Conservation (phyloP, 2,797 vertebrate species). For the Gymnoscopelus microlampas region DNA sequence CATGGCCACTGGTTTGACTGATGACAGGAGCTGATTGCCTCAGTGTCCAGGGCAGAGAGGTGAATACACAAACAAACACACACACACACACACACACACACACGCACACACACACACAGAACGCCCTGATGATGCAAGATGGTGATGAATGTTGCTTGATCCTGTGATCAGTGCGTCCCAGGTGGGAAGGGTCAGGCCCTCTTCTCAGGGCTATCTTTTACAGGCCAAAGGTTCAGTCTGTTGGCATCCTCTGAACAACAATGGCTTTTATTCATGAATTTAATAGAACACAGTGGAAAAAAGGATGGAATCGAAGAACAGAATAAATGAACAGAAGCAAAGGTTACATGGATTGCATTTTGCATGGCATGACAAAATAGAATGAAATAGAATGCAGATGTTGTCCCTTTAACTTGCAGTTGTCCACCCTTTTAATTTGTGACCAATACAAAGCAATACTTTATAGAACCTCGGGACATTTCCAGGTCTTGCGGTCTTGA, state of each 20-base stretch:
- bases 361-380: background rate
- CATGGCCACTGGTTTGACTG: slow-evolving; percentile 61
- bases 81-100: slow-evolving; percentile 2
- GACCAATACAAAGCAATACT: too few relatives aligned
- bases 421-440: background rate
- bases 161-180: slow-evolving; percentile 45
- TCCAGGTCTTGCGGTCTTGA: too few relatives aligned
- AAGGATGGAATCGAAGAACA: background rate
- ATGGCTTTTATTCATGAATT: slow-evolving; percentile 56
- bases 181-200: slow-evolving; percentile 63
- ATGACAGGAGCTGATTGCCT: slow-evolving; percentile 65
- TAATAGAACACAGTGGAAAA: background rate
- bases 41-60: slow-evolving; percentile 38
- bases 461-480: too few relatives aligned
- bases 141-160: slow-evolving; percentile 65
- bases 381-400: background rate
- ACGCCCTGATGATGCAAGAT: slow-evolving; percentile 37
- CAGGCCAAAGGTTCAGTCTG: slow-evolving; percentile 52
- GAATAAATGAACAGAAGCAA: background rate
- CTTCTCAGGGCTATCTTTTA: slow-evolving; percentile 79
- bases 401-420: background rate
- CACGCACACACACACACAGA: slow-evolving; percentile 35
- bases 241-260: slow-evolving; percentile 46
- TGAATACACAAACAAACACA: slow-evolving; percentile 28
- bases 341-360: background rate